Base-by-base conservation (phyloP, 2,113 vertebrate species). In the Ibidorhyncha struthersii region DNA sequence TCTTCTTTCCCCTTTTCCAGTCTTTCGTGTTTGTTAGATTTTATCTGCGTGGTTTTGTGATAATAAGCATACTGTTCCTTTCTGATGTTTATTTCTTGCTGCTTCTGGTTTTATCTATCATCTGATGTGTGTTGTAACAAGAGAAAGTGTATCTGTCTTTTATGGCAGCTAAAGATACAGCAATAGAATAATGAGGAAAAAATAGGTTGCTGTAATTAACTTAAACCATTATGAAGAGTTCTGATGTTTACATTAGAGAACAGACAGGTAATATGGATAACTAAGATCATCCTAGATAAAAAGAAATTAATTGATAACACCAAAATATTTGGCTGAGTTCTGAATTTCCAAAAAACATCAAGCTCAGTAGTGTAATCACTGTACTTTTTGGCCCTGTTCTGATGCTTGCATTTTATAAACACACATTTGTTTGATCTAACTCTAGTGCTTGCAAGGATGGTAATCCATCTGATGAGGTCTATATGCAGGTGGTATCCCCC, bases 31-130 rank as follows among this genome's bases (percentile, higher is more conserved):
- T 93, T 94, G 70, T 78, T 73, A 94, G 92, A 93, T 89, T 91
- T 97, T 94, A 92, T 94, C 92, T 87, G 36, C 45, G 92, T 4
- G 27, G 34, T 82, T 92, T 32, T 78, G 27, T 85, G 63, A 74
- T 91, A 41, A 93, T 82, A 76, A 88, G 56, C 77, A 88, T 89
- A n/a, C 55, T 63, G 90, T 87, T 95, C 90, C 86, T 92, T 91
- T 93, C 82, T 94, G 96, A 79, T 56, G 70, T 89, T 96, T 56
- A 38, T 94, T 82, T 95, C 80, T 66, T 85, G 85, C 82, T 93
- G 79, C 34, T 96, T 96, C 77, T 74, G 94, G 30, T 86, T 89
- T 63, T 71, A 71, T 96, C 73, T 96, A 2, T 47, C 62, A 80
- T 71, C 76, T 93, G 83, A 91, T 15, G 61, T 82, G 43, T 82